Evolutionary conservation across 30 jellyfish, hydroid and myxozoan genomes (phyloP), one percentile per base, ranked within the genome.

Genomic region (Turritopsis rubra): DNA sequence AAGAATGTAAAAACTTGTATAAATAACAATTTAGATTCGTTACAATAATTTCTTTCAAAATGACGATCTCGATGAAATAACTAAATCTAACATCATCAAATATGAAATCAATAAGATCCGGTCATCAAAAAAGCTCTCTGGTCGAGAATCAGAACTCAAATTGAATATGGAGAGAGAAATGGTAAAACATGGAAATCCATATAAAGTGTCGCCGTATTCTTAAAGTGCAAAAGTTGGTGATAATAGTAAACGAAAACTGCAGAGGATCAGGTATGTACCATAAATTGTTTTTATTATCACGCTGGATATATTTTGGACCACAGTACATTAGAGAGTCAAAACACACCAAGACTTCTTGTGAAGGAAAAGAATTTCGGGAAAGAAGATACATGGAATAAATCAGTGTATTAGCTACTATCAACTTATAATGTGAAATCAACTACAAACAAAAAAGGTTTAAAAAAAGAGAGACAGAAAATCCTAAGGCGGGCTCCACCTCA

Each of bases 401-500:
- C n/a, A n/a, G n/a, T n/a, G n/a, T n/a, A n/a, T n/a, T n/a, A n/a
- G n/a, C n/a, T n/a, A n/a, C n/a, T n/a, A n/a, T n/a, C n/a, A n/a
- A n/a, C n/a, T n/a, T n/a, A n/a, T n/a, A n/a, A n/a, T n/a, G n/a
- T n/a, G n/a, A n/a, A n/a, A n/a, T n/a, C n/a, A n/a, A n/a, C n/a
- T n/a, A n/a, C n/a, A n/a, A n/a, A n/a, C n/a, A n/a, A n/a, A n/a
- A n/a, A n/a, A n/a, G n/a, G n/a, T n/a, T n/a, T n/a, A n/a, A n/a
- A n/a, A n/a, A n/a, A n/a, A n/a, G n/a, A n/a, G n/a, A 82, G 85
- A 0, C 83, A 91, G 68, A 84, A 84, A 66, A 87, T 83, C 24
- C 83, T 79, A 25, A 91, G 96, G 19, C 87, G 94, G 18, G 95
- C 96, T 28, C 95, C 98, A 4, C 91, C 96, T 52, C 95, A 92